phyloP scores from a whole-genome alignment of 1,140 invertebrate species.

The Cheumatopsyche charites region DNA sequence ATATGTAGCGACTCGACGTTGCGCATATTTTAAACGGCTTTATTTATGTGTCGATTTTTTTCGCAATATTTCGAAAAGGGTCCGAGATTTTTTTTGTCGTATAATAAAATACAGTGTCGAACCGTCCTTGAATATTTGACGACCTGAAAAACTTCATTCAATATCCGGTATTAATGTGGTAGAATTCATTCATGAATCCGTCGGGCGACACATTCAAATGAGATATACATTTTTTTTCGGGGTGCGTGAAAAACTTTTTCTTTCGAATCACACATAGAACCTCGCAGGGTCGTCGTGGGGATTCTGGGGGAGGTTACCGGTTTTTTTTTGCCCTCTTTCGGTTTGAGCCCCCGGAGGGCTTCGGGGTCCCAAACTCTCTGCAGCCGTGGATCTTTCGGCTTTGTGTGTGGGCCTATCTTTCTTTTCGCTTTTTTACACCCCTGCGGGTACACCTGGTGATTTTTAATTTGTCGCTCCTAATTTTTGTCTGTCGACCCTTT shows the following conservation, averaged over 20 bases:
- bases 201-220: not conserved
- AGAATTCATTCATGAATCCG: not conserved
- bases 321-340: slow-evolving; percentile 1
- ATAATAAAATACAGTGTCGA: too few species aligned
- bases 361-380: not conserved
- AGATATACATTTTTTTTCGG: slow-evolving; percentile 5
- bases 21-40: too few species aligned
- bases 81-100: too few species aligned
- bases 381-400: not conserved
- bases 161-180: not conserved
- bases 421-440: slow-evolving; percentile 1
- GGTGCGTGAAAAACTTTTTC: not conserved
- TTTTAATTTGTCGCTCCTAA: slow-evolving; percentile 19
- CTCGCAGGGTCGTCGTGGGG: not conserved
- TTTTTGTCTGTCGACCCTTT: slow-evolving; percentile 10
- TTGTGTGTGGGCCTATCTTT: not conserved
- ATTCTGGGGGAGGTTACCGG: not conserved
- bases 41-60: too few species aligned
- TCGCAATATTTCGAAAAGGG: too few species aligned
- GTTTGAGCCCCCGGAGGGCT: not conserved
- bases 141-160: too few species aligned
- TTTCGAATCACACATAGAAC: not conserved
- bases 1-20: too few species aligned
- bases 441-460: not conserved
- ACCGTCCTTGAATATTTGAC: too few species aligned